These are phyloP conservation scores for Strigops habroptila DNA, from an alignment of 2,113 vertebrate genomes.

Conservation along the genomic window DNA sequence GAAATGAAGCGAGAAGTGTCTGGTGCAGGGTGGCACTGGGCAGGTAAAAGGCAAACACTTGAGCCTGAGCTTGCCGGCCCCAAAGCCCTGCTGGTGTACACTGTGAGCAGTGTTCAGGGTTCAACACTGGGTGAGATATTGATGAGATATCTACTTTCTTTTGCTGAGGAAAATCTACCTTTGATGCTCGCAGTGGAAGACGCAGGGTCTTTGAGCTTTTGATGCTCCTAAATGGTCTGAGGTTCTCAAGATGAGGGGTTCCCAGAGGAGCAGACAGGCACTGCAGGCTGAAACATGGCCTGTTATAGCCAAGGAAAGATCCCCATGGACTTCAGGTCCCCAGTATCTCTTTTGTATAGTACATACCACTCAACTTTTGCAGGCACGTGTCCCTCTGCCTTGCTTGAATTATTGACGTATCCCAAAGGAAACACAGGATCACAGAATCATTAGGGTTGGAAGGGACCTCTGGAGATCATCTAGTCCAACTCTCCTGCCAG, in stretches of 20 bases:
- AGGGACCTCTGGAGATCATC: too few relatives aligned
- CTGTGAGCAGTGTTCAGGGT: too few relatives aligned
- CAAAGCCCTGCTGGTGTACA: fast-evolving
- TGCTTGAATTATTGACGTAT: not conserved
- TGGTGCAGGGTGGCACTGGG: not conserved
- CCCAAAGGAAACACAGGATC: not conserved
- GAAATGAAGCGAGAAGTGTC: fast-evolving
- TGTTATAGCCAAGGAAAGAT: fast-evolving
- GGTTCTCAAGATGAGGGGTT: not conserved
- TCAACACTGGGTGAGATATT: not conserved
- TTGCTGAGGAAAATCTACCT: not conserved
- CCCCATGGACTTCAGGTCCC: not conserved
- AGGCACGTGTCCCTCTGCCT: not conserved
- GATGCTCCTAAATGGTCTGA: not conserved
- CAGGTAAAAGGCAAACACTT: not conserved
- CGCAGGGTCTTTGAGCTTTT: not conserved
- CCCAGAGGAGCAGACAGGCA: not conserved
- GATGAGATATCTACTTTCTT: not conserved
- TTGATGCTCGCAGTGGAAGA: not conserved
- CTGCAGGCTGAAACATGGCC: not conserved
- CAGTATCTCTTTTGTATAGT: fast-evolving
- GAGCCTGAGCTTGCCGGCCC: not conserved
- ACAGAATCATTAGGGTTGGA: too few relatives aligned
- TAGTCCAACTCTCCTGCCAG: too few relatives aligned
- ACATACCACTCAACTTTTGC: fast-evolving